phyloP scores from a whole-genome alignment of 35 echinoderm and acorn worm genomes.

The Heliocidaris erythrogramma region DNA sequence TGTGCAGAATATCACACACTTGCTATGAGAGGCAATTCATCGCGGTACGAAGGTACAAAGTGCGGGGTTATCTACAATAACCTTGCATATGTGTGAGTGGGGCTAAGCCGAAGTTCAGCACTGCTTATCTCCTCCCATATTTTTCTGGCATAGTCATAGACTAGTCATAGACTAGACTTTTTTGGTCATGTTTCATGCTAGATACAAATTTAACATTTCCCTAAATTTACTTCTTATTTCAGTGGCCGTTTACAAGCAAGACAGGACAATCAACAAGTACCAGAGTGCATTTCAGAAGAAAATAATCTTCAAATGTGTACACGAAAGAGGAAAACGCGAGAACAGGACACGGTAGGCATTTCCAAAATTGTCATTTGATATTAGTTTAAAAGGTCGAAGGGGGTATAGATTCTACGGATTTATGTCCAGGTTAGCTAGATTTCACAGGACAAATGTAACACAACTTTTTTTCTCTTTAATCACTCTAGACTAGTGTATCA shows the following conservation, averaged over 20 bases:
- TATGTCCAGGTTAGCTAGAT: too few species aligned
- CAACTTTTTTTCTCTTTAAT: neutral
- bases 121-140: neutral
- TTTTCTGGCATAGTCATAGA: too few species aligned
- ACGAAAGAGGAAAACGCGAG: slow-evolving; percentile 53
- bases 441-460: too few species aligned
- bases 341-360: slow-evolving; percentile 44
- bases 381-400: neutral
- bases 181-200: neutral
- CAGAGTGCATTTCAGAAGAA: neutral
- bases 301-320: slow-evolving; percentile 46
- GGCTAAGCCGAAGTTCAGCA: neutral
- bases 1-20: too few species aligned
- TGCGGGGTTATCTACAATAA: too few species aligned
- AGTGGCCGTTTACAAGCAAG: slow-evolving; percentile 46
- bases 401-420: too few species aligned
- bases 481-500: slow-evolving; percentile 16
- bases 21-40: too few species aligned
- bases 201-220: neutral
- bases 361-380: neutral
- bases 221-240: slow-evolving; percentile 19
- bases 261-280: neutral
- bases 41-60: too few species aligned
- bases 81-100: too few species aligned
- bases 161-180: neutral